These are phyloP conservation scores for Jordanella pulchra DNA, from an alignment of 2,797 vertebrate species.

Conservation along the genomic window DNA sequence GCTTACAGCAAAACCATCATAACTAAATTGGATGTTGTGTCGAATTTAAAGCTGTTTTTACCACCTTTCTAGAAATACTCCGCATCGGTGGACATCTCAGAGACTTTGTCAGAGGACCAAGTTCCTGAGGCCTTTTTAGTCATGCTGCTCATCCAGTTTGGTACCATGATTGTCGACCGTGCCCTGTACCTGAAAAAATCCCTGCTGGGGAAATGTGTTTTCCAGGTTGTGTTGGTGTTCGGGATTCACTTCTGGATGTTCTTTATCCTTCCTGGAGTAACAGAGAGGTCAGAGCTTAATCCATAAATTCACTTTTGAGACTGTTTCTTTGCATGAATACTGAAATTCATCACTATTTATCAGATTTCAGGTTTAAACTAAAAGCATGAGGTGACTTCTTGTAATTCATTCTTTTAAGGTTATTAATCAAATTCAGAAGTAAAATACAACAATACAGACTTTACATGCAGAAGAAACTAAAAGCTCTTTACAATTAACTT, in stretches of 20 bases:
- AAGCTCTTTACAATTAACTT: neutral
- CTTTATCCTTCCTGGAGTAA: constrained; percentile 83
- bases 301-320: neutral
- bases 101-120: constrained; percentile 83
- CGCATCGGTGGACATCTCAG: constrained; percentile 76
- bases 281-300: constrained; percentile 81
- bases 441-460: neutral
- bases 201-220: constrained; percentile 81
- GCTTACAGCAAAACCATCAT: neutral
- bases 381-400: neutral
- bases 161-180: constrained; percentile 81
- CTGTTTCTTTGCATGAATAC: neutral
- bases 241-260: constrained; percentile 87
- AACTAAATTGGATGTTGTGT: neutral
- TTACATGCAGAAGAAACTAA: neutral
- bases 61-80: constrained; percentile 74
- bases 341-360: neutral
- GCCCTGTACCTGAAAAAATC: constrained; percentile 84
- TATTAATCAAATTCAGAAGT: neutral
- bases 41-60: neutral
- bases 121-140: constrained; percentile 84
- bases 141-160: constrained; percentile 84
- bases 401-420: neutral
- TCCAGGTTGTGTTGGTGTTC: constrained; percentile 83
- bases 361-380: neutral